These are phyloP conservation scores for Leptinotarsa haldemani DNA, from an alignment of 2,888 invertebrate species.

Conservation along the genomic window DNA sequence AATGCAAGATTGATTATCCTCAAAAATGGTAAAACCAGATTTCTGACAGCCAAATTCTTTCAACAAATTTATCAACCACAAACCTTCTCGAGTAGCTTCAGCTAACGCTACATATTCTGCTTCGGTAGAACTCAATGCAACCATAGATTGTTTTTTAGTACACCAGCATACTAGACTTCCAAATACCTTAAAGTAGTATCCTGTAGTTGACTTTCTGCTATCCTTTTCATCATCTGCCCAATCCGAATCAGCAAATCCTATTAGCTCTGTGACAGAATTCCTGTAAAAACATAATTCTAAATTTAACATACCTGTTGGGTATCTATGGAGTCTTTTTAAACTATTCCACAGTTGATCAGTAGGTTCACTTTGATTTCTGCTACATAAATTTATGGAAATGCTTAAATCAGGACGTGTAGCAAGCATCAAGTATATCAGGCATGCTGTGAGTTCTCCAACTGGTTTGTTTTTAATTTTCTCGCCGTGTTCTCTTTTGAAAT, in stretches of 20 bases:
- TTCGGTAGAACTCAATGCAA: not conserved
- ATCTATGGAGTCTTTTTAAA: not conserved
- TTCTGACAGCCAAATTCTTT: slow-evolving; percentile 6
- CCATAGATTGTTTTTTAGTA: not conserved
- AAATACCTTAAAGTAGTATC: no score
- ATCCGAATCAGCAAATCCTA: not conserved
- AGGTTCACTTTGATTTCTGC: no score
- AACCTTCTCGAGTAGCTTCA: not conserved
- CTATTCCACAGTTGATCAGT: no score
- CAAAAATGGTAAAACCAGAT: slow-evolving; percentile 17
- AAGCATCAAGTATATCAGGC: no score
- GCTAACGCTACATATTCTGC: not conserved
- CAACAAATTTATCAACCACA: slow-evolving; percentile 8
- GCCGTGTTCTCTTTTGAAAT: not conserved
- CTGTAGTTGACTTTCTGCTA: not conserved
- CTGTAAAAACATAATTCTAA: not conserved
- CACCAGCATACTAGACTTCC: no score
- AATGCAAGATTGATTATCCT: slow-evolving; percentile 5
- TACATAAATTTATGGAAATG: no score
- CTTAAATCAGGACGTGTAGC: no score
- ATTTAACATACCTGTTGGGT: not conserved
- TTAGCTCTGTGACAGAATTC: not conserved
- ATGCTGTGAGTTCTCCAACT: no score
- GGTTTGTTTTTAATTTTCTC: not conserved
- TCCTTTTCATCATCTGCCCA: not conserved